Conservation (phyloP, 2,888 invertebrate genomes). For the Spatulosminthurus flaviceps region DNA sequence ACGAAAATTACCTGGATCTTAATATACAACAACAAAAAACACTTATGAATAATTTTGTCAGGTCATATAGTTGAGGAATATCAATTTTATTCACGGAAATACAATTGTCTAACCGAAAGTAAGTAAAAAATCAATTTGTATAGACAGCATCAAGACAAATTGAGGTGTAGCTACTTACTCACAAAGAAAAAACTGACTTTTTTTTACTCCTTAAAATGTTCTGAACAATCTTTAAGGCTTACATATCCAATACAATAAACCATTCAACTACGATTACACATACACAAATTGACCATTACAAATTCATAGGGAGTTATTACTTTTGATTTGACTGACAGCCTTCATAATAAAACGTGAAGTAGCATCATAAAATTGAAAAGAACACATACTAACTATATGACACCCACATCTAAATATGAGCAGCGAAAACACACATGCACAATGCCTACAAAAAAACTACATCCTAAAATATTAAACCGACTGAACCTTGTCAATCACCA, state of each 20-base stretch:
- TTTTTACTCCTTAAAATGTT: too few relatives aligned
- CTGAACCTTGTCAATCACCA: neutral
- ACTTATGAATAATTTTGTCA: too few relatives aligned
- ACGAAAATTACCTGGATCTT: too few relatives aligned
- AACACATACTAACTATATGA: neutral
- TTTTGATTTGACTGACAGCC: slow-evolving; percentile 25
- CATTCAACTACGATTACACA: neutral
- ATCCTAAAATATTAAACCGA: neutral
- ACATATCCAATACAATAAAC: neutral
- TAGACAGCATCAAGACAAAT: neutral
- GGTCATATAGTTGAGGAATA: too few relatives aligned
- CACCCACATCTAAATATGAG: slow-evolving; percentile 16
- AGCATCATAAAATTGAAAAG: slow-evolving; percentile 16
- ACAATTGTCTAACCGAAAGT: neutral
- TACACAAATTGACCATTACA: neutral
- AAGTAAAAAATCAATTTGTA: neutral
- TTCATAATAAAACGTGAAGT: slow-evolving; percentile 20
- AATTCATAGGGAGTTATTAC: neutral
- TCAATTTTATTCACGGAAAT: too few relatives aligned
- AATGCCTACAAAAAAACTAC: neutral
- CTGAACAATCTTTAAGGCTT: too few relatives aligned
- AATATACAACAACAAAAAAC: too few relatives aligned
- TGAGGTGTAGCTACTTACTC: neutral
- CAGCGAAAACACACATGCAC: neutral
- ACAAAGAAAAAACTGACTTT: neutral